phyloP scores from a whole-genome alignment of 1,140 invertebrate species.

The Metaphire vulgaris region DNA sequence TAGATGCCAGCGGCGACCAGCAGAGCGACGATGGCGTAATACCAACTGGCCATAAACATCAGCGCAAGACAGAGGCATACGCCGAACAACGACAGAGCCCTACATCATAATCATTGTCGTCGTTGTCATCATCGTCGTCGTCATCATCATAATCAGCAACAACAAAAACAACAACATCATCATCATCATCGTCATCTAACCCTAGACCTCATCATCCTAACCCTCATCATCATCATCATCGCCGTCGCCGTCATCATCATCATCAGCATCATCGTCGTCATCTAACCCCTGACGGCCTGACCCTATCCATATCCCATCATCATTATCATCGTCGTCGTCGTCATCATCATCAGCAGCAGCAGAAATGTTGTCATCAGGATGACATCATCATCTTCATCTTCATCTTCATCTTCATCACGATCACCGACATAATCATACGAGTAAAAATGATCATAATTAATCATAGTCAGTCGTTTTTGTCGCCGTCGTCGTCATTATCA shows the following conservation, averaged over 20 bases:
- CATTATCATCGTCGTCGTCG: background rate
- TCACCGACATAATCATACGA: background rate
- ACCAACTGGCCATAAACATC: conserved; percentile 98
- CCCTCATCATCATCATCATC: background rate
- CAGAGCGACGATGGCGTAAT: conserved; percentile 88
- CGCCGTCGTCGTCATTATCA: background rate
- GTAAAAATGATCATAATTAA: too few species aligned
- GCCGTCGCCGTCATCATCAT: background rate
- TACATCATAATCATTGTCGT: conserved; percentile 40
- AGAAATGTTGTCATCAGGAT: too few species aligned
- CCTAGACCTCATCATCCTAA: background rate
- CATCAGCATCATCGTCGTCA: background rate
- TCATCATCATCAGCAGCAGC: conserved; percentile 1
- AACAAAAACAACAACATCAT: background rate
- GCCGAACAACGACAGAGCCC: conserved; percentile 79
- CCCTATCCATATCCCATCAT: background rate
- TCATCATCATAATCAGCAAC: background rate
- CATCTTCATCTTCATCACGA: background rate
- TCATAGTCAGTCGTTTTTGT: background rate
- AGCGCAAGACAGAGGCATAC: conserved; percentile 83
- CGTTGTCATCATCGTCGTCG: conserved; percentile 1
- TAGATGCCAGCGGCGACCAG: conserved; percentile 88
- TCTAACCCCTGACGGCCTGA: conserved; percentile 1
- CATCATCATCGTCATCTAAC: background rate
- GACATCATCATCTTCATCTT: background rate